phyloP scores from a whole-genome alignment of 2,113 vertebrate genomes.

The Nyctibius bracteatus region DNA sequence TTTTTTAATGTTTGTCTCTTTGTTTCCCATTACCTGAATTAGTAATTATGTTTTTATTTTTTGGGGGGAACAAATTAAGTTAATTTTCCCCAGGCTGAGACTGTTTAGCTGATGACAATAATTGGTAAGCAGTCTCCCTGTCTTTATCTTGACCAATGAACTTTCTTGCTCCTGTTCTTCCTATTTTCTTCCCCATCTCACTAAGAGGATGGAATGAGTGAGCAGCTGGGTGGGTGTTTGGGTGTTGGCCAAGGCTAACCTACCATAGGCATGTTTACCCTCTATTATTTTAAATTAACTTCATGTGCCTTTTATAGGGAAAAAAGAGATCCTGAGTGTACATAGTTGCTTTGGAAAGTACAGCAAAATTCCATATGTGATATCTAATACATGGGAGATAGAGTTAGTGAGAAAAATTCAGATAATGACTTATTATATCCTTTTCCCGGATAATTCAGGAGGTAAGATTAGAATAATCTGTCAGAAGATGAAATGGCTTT shows the following conservation, averaged over 20 bases:
- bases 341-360: neutral
- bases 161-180: neutral
- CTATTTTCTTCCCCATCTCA: neutral
- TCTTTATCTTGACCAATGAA: neutral
- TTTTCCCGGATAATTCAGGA: neutral
- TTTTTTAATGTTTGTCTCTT: neutral
- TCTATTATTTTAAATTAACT: neutral
- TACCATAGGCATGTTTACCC: neutral
- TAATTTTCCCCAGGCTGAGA: neutral
- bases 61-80: neutral
- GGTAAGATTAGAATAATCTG: neutral
- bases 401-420: neutral
- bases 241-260: neutral
- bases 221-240: neutral
- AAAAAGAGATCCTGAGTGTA: neutral
- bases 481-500: neutral
- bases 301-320: neutral
- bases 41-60: neutral
- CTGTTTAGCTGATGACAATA: neutral
- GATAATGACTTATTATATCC: neutral
- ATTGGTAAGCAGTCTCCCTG: neutral
- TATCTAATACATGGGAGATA: neutral
- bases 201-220: neutral
- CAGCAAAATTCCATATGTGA: neutral
- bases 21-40: neutral